Percentiles rank a stretch among this genome's conserved stretches.
Evolutionary conservation across 2,113 vertebrate genomes (phyloP).

Genomic region (Campylomormyrus tamandua): DNA sequence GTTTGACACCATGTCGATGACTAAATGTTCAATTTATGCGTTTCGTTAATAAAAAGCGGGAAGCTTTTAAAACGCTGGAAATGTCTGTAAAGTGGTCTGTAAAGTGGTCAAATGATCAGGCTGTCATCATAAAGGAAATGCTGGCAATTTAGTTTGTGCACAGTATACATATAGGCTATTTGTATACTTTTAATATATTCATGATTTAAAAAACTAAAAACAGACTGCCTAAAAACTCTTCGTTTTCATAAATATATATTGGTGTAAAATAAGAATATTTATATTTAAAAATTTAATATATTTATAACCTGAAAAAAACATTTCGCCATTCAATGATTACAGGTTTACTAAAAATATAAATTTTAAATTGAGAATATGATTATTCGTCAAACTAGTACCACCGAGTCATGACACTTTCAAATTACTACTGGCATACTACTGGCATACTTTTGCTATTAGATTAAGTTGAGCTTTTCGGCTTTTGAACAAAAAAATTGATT

Average conservation of each 20-base stretch:
- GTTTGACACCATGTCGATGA: background rate
- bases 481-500: background rate
- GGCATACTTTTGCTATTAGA: background rate
- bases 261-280: background rate
- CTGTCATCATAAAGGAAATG: background rate
- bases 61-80: background rate
- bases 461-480: background rate
- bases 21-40: background rate
- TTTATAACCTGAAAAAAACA: background rate
- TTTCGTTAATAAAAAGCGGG: background rate
- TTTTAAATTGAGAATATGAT: background rate
- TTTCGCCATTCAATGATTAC: background rate
- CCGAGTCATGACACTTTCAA: background rate
- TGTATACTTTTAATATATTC: background rate
- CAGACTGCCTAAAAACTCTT: too few species aligned
- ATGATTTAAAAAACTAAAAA: background rate
- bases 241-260: background rate
- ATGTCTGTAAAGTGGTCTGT: background rate
- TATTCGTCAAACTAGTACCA: background rate
- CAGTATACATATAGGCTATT: background rate
- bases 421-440: background rate
- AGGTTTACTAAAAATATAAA: background rate
- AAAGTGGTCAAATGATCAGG: background rate
- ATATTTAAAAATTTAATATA: background rate
- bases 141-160: background rate